Percentiles rank a stretch among this genome's conserved stretches.
Evolutionary conservation across 2,797 vertebrate species (phyloP).

Genomic region (Silurus aristotelis): DNA sequence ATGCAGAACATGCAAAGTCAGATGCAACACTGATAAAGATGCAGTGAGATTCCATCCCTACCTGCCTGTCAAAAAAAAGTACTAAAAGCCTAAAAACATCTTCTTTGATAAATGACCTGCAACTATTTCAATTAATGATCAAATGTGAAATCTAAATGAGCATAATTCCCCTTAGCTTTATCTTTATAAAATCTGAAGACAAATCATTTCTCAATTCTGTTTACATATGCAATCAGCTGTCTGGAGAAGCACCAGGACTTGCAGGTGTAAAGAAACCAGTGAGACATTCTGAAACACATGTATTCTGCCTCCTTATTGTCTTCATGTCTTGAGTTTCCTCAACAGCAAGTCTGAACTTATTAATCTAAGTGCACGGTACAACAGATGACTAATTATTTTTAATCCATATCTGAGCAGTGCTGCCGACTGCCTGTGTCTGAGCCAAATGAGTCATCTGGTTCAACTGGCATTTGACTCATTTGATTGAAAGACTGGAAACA

Average conservation of each 20-base stretch:
- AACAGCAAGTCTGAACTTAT: background rate
- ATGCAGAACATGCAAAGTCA: background rate
- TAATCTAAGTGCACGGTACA: background rate
- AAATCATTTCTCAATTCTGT: background rate
- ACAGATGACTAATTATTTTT: background rate
- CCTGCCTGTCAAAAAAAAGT: background rate
- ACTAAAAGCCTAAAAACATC: background rate
- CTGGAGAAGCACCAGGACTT: constrained; percentile 20
- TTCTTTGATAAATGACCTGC: background rate
- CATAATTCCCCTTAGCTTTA: background rate
- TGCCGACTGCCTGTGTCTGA: background rate
- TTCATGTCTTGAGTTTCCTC: constrained; percentile 17
- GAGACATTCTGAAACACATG: constrained; percentile 31
- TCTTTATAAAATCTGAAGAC: background rate
- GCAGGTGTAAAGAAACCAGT: constrained; percentile 41
- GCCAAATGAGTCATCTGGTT: background rate
- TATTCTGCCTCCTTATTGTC: constrained; percentile 25
- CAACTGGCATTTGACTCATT: background rate
- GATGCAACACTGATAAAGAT: background rate
- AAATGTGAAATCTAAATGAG: background rate
- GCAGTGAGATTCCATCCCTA: background rate
- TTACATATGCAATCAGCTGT: background rate
- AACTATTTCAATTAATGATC: background rate
- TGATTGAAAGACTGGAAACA: background rate
- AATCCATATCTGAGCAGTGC: background rate